Conservation (phyloP, 2,888 invertebrate genomes). For the Brenthis daphne region DNA sequence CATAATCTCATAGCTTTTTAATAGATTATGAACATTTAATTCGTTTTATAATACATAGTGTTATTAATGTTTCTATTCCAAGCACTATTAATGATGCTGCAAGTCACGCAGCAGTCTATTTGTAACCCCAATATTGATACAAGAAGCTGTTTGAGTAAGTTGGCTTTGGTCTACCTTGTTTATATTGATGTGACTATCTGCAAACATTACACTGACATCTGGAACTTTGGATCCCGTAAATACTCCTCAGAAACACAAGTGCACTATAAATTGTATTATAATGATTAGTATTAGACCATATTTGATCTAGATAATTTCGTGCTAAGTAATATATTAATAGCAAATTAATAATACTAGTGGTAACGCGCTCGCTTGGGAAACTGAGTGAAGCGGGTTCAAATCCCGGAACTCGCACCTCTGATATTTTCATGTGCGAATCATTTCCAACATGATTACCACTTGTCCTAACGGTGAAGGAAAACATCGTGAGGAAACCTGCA, state of each 20-base stretch:
- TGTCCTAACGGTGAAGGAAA: too few species aligned
- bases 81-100: slow-evolving; percentile 6
- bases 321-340: too few species aligned
- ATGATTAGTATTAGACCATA: neutral
- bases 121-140: slow-evolving; percentile 38
- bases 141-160: slow-evolving; percentile 37
- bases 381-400: too few species aligned
- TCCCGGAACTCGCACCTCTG: too few species aligned
- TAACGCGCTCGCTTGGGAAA: too few species aligned
- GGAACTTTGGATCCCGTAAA: slow-evolving; percentile 29
- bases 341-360: too few species aligned
- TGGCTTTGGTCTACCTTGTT: slow-evolving; percentile 35
- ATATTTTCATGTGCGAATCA: too few species aligned
- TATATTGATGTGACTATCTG: slow-evolving; percentile 38
- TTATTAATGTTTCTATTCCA: slow-evolving; percentile 2
- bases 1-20: neutral
- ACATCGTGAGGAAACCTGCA: too few species aligned
- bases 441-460: too few species aligned
- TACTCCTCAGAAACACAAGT: slow-evolving; percentile 14
- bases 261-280: neutral
- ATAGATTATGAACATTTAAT: neutral
- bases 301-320: too few species aligned
- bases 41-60: neutral
- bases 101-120: slow-evolving; percentile 27
- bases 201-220: slow-evolving; percentile 36